These are phyloP conservation scores for Mimachlamys varia DNA, from an alignment of 2,888 invertebrate species.

Conservation along the genomic window DNA sequence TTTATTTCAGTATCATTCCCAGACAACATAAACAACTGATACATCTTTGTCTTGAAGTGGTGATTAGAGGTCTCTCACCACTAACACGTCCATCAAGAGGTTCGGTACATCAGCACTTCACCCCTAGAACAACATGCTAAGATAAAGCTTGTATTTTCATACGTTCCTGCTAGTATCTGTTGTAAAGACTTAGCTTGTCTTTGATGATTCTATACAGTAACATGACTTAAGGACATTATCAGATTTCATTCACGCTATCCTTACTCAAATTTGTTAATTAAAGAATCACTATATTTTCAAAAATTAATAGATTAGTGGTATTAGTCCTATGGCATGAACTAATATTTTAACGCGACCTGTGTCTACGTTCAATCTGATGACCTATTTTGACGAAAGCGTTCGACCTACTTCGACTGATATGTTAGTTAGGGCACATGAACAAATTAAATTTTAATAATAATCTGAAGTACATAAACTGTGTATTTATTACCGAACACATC, in stretches of 20 bases:
- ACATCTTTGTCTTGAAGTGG: background rate
- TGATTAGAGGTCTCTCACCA: background rate
- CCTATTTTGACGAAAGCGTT: background rate
- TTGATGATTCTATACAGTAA: background rate
- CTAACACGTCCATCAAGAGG: background rate
- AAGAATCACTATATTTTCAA: background rate
- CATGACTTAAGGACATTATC: background rate
- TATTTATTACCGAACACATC: background rate
- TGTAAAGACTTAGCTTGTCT: background rate
- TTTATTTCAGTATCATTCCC: background rate
- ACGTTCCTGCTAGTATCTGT: background rate
- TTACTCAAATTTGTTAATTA: constrained; percentile 4
- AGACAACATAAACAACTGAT: background rate
- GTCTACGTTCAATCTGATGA: background rate
- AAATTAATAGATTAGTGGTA: background rate
- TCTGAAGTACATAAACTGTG: background rate
- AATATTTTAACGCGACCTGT: background rate
- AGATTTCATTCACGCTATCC: background rate
- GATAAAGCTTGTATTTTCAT: background rate
- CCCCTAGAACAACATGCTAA: background rate
- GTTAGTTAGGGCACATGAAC: background rate
- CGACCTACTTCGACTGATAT: background rate
- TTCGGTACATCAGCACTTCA: background rate
- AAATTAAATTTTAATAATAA: background rate
- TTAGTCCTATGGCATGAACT: background rate